Percentiles rank a stretch among this genome's conserved stretches.
phyloP scores from a whole-genome alignment of 2,888 invertebrate genomes.

The Eupithecia centaureata region DNA sequence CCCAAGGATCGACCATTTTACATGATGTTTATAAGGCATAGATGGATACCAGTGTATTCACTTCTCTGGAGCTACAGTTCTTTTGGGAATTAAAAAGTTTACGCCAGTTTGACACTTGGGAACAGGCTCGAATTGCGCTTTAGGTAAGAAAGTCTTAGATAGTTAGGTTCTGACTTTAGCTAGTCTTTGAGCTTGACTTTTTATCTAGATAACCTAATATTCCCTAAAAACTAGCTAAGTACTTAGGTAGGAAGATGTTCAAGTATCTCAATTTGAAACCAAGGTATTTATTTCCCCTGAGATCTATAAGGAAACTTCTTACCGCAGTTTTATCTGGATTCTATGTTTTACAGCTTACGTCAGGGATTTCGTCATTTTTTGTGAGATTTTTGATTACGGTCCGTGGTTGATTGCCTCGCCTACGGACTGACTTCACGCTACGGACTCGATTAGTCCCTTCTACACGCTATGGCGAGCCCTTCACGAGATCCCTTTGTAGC shows the following conservation, averaged over 20 bases:
- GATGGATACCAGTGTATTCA: constrained; percentile 10
- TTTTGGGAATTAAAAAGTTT: background rate
- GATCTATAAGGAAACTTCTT: background rate
- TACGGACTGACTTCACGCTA: constrained; percentile 17
- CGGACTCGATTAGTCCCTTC: constrained; percentile 4
- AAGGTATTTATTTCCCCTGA: background rate
- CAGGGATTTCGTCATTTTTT: constrained; percentile 63
- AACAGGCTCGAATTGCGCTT: background rate
- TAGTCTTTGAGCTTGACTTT: too few relatives aligned
- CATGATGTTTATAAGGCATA: constrained; percentile 8
- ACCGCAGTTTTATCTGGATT: background rate
- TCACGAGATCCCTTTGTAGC: background rate
- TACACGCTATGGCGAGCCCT: background rate
- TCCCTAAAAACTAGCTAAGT: background rate
- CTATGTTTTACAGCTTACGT: constrained; percentile 12
- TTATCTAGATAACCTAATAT: background rate
- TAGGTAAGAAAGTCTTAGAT: background rate
- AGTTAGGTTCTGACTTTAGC: too few relatives aligned
- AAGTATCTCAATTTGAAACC: background rate
- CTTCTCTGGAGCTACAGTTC: too few relatives aligned
- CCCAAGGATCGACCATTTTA: constrained; percentile 28
- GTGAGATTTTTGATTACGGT: constrained; percentile 66
- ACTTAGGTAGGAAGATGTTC: background rate
- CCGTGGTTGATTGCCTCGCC: constrained; percentile 55
- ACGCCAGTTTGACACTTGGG: background rate